Conservation (phyloP, 2,113 vertebrate genomes). For the Gavia stellata region DNA sequence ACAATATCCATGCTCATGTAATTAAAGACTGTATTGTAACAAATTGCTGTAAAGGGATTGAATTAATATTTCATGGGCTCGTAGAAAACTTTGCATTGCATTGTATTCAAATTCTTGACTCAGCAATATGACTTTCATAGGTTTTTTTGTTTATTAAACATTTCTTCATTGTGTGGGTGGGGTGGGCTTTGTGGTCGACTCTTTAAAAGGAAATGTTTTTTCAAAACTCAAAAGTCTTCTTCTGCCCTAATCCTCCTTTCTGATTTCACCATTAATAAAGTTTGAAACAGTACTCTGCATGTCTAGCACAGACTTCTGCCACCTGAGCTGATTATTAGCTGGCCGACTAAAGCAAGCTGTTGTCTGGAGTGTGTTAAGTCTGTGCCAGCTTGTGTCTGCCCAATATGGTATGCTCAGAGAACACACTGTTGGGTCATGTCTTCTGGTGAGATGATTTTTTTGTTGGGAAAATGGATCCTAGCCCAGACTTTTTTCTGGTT, state of each 20-base stretch:
- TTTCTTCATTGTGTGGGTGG: not conserved
- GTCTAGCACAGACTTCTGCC: constrained; percentile 1
- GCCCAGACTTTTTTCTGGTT: not conserved
- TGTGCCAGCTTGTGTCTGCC: constrained; percentile 15
- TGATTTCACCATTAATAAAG: not conserved
- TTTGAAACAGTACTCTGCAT: not conserved
- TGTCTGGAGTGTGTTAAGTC: not conserved
- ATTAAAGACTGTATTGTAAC: not conserved
- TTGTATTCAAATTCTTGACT: not conserved
- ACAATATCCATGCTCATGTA: not conserved
- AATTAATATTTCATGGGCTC: not conserved
- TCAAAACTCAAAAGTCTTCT: not conserved
- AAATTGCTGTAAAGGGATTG: not conserved
- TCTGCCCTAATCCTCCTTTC: not conserved
- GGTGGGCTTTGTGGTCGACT: not conserved
- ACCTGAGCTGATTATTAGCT: constrained; percentile 32
- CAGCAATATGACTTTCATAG: not conserved
- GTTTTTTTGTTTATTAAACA: not conserved
- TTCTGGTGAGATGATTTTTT: not conserved
- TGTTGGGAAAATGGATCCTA: not conserved
- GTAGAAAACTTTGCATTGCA: not conserved
- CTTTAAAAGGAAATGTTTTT: not conserved
- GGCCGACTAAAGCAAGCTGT: not conserved
- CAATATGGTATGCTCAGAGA: not conserved
- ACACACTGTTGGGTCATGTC: not conserved